Base-by-base conservation (phyloP, 2,888 invertebrate species). In the Volucella bombylans region DNA sequence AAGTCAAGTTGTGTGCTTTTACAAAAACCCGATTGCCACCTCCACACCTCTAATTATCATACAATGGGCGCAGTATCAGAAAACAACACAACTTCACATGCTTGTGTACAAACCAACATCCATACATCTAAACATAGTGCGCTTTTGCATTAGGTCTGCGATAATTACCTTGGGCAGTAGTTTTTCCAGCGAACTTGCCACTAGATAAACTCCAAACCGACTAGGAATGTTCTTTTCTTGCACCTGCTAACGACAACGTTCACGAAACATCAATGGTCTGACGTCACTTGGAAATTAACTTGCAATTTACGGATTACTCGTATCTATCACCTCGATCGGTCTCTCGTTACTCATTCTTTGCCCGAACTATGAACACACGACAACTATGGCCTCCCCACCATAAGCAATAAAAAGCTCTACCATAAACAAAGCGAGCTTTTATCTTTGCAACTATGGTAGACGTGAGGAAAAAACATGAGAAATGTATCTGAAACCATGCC, bases 321-420 rank as follows among this genome's bases (percentile, higher is more conserved):
- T 23, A 64, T 65, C 64, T 73, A 52, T 61, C 61, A 4, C 52
- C 49, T 43, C 59, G 76, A 54, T 76, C 76, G 50, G 12, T 57
- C 15, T 41, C 43, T 54, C 45, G 52, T 68, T 52, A 61, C 68
- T 57, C 47, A 67, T 31, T 50, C 23, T 6, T 31, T 31, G 6
- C 31, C 2, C 31, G 31, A 31, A 31, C 31, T 31, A 31, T 31
- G 31, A 31, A 31, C 31, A 6, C 31, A 31, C 11, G 45, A 50
- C 14, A 39, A 41, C n/a, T n/a, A 41, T 11, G 10, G 10, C 6
- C 18, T 12, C 23, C 78, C 52, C 57, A 64, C 54, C 65, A 23
- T 49, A 41, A 10, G 43, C 15, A 64, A 73, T 71, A 23, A 74
- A 83, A 83, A 83, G 83, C 83, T 83, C 50, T 31, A 3, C 6